A percentile compares a stretch with the other conserved stretches of the same genome.
Conservation (phyloP, 2,113 vertebrate genomes). For the Sebastes fasciatus region DNA sequence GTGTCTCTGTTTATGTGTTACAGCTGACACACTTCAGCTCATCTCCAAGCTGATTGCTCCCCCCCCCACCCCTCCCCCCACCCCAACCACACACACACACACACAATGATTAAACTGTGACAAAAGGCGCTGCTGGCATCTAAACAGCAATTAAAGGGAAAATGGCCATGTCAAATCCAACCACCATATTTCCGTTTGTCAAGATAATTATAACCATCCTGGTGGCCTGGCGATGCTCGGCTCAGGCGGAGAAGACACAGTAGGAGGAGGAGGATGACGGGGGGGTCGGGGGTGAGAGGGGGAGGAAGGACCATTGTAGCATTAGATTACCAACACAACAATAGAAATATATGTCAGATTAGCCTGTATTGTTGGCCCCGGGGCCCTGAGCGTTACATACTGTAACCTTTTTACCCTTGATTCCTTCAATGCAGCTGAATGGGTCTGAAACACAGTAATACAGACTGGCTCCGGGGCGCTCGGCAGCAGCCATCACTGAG, state of each 20-base stretch:
- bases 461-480: not conserved
- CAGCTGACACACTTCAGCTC: constrained; percentile 20
- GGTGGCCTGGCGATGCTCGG: constrained; percentile 21
- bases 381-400: not conserved
- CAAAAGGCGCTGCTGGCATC: constrained; percentile 46
- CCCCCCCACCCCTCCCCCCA: not conserved
- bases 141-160: constrained; percentile 60
- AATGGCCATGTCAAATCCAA: constrained; percentile 57
- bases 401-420: constrained; percentile 28
- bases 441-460: constrained; percentile 19
- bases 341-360: constrained; percentile 36
- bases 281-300: not conserved
- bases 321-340: constrained; percentile 36
- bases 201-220: constrained; percentile 51
- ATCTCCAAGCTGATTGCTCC: constrained; percentile 36
- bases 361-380: constrained; percentile 2
- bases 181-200: constrained; percentile 58
- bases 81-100: no score
- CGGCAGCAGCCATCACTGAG: constrained; percentile 22
- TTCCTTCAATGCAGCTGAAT: constrained; percentile 29
- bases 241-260: constrained; percentile 20
- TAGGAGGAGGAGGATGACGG: not conserved
- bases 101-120: constrained; percentile 39
- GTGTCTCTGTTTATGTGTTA: constrained; percentile 27
- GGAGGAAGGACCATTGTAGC: constrained; percentile 7